Evolutionary conservation across 2,113 vertebrate species (phyloP).

Genomic region (Chloebia gouldiae): DNA sequence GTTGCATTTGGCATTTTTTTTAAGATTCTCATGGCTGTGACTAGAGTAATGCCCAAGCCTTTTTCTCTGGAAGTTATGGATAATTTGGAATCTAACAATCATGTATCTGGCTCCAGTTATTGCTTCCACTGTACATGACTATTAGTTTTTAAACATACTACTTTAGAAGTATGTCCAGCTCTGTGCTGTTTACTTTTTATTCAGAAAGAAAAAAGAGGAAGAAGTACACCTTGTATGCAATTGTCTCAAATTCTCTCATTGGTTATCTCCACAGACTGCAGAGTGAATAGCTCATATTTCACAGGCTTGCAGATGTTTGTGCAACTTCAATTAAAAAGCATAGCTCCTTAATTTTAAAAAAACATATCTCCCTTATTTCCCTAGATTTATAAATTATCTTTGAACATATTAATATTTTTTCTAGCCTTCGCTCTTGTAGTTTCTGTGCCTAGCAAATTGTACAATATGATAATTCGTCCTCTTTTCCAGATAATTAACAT

Average conservation of each 20-base stretch:
- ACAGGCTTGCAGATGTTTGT: background rate
- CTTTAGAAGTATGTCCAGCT: background rate
- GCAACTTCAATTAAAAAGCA: background rate
- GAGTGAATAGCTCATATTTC: background rate
- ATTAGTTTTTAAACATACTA: background rate
- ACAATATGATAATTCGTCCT: background rate
- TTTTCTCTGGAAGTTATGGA: background rate
- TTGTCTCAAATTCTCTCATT: background rate
- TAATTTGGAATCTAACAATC: background rate
- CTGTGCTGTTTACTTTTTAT: background rate
- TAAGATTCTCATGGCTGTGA: background rate
- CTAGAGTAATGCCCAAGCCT: background rate
- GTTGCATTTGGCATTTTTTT: background rate
- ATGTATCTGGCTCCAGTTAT: background rate
- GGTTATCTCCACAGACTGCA: background rate
- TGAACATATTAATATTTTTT: background rate
- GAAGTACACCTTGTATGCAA: background rate
- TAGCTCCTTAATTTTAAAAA: background rate
- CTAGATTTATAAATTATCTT: background rate
- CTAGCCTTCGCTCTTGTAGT: background rate
- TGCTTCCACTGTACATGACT: background rate
- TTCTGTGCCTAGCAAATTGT: background rate
- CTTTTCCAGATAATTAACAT: constrained; percentile 14
- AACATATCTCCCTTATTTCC: background rate
- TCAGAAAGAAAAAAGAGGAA: background rate